Conservation (phyloP, 2,113 vertebrate genomes). For the Arizona elegans region DNA sequence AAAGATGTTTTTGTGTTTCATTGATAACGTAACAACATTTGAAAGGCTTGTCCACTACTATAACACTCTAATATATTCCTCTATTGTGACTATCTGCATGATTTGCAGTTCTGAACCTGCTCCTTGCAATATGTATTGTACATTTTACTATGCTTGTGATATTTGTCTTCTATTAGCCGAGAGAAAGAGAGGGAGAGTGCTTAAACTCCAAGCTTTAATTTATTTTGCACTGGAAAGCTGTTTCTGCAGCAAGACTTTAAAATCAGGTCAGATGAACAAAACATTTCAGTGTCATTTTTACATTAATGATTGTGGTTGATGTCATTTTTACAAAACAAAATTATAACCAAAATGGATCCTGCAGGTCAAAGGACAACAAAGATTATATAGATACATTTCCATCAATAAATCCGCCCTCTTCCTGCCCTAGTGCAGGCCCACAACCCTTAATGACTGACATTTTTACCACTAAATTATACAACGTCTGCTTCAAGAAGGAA, state of each 20-base stretch:
- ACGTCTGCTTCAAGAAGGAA: constrained; percentile 82
- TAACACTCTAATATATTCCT: background rate
- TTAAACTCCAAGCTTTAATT: constrained; percentile 51
- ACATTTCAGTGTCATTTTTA: constrained; percentile 74
- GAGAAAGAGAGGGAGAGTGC: constrained; percentile 32
- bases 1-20: background rate
- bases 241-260: constrained; percentile 51
- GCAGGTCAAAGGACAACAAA: constrained; percentile 80
- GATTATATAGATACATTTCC: constrained; percentile 89
- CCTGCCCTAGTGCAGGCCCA: constrained; percentile 79
- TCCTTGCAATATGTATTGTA: too few relatives aligned
- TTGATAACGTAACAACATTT: background rate
- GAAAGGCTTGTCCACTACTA: background rate
- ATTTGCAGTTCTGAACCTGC: background rate
- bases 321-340: constrained; percentile 94
- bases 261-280: constrained; percentile 58
- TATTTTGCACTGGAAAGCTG: constrained; percentile 41
- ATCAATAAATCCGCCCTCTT: constrained; percentile 89
- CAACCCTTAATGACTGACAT: constrained; percentile 83
- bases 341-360: constrained; percentile 89
- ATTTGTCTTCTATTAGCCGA: constrained; percentile 40
- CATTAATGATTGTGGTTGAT: constrained; percentile 80
- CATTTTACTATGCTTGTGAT: constrained; percentile 2
- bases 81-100: too few relatives aligned
- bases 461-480: constrained; percentile 90